phyloP scores from a whole-genome alignment of 2,113 vertebrate species.

The Neodon shergylaensis region DNA sequence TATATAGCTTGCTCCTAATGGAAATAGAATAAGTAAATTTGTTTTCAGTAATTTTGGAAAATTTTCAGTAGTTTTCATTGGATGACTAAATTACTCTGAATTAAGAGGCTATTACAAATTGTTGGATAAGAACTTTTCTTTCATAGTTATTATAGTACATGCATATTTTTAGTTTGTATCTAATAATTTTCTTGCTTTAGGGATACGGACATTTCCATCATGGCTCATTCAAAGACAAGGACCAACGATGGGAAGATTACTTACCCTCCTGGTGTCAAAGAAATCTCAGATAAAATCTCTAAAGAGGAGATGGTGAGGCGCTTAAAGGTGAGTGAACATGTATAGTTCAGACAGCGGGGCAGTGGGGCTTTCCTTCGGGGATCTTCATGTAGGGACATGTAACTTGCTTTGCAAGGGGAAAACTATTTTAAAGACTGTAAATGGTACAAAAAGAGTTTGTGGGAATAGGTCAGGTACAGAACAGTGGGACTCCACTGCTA shows the following conservation, averaged over 20 bases:
- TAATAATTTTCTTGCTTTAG: constrained; percentile 82
- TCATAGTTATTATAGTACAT: constrained; percentile 34
- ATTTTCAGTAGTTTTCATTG: constrained; percentile 23
- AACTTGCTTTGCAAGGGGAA: background rate
- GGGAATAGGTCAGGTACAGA: background rate
- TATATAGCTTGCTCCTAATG: background rate
- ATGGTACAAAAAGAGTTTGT: background rate
- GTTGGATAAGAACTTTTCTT: background rate
- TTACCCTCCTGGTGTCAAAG: constrained; percentile 99
- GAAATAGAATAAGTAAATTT: constrained; percentile 24
- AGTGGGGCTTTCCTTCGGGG: background rate
- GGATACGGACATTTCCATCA: constrained; percentile 89
- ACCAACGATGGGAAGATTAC: constrained; percentile 99
- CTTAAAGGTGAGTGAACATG: constrained; percentile 91
- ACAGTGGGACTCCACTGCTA: background rate
- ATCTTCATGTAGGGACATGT: background rate
- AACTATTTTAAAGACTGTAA: background rate
- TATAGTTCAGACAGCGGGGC: background rate
- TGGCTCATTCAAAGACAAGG: constrained; percentile 99
- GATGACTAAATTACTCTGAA: background rate
- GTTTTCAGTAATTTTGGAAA: constrained; percentile 9
- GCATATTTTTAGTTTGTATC: background rate
- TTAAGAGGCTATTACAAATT: constrained; percentile 8
- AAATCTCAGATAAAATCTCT: constrained; percentile 99
- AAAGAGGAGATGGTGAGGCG: constrained; percentile 99